Evolutionary conservation across 2,797 vertebrate species (phyloP).

Genomic region (Hybognathus amarus): DNA sequence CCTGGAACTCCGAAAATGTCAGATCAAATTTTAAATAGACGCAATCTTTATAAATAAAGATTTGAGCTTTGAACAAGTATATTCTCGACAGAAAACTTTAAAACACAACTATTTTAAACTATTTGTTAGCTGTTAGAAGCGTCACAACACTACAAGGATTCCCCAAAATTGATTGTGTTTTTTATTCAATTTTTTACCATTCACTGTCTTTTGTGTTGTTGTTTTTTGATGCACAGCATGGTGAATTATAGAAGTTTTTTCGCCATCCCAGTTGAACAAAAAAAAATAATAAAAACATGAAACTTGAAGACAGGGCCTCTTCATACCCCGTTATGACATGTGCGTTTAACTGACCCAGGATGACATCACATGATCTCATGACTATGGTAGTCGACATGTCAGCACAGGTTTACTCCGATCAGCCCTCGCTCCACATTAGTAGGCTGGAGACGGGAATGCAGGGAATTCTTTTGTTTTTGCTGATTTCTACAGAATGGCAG

Average conservation of each 20-base stretch:
- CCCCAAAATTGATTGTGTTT: not conserved
- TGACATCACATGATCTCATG: constrained; percentile 85
- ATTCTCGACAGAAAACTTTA: no score
- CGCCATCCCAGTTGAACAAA: not conserved
- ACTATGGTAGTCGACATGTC: constrained; percentile 73
- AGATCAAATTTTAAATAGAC: no score
- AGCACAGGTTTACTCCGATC: constrained; percentile 75
- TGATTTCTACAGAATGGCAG: constrained; percentile 5
- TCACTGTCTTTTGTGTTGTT: not conserved
- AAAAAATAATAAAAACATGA: not conserved
- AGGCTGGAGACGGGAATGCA: constrained; percentile 19
- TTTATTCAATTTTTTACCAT: no score
- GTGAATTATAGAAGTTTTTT: not conserved
- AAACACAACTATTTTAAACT: no score
- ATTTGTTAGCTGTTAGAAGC: no score
- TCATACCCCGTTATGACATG: constrained; percentile 26
- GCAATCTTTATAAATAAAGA: no score
- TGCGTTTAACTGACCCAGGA: constrained; percentile 64
- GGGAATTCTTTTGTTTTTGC: constrained; percentile 13
- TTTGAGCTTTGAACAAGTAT: no score
- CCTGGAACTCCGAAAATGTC: no score
- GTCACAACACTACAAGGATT: no score
- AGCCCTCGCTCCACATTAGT: constrained; percentile 34
- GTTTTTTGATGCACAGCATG: not conserved
- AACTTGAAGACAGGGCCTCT: constrained; percentile 4